phyloP scores from a whole-genome alignment of 2,797 vertebrate genomes.

The Takifugu ocellatus region DNA sequence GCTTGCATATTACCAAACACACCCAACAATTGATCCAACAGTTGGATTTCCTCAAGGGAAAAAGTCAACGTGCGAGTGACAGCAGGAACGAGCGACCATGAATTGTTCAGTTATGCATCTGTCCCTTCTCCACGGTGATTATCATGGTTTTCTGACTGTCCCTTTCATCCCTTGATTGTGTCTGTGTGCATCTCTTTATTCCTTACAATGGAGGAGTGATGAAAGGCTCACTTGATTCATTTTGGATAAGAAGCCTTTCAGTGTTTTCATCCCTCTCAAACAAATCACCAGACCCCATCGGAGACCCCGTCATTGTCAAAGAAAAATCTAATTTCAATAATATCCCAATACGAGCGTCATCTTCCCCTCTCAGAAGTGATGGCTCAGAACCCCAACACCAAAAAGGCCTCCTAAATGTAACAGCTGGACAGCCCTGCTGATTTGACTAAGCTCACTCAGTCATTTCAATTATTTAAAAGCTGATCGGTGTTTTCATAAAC shows the following conservation, averaged over 20 bases:
- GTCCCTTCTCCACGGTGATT: constrained; percentile 9
- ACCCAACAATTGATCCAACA: constrained; percentile 8
- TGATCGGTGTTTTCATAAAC: background rate
- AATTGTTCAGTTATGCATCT: background rate
- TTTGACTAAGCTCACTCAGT: too few relatives aligned
- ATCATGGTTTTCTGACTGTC: constrained; percentile 15
- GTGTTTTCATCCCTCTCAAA: background rate
- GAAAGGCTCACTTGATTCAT: constrained; percentile 18
- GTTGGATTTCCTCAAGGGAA: constrained; percentile 14
- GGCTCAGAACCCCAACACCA: too few relatives aligned
- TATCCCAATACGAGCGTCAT: too few relatives aligned
- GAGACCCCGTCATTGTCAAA: too few relatives aligned
- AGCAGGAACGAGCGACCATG: background rate
- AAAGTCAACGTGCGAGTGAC: background rate
- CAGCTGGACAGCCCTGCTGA: too few relatives aligned
- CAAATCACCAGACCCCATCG: too few relatives aligned
- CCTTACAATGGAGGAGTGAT: constrained; percentile 14
- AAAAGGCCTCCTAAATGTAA: too few relatives aligned
- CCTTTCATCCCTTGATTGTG: constrained; percentile 35
- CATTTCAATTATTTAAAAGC: too few relatives aligned
- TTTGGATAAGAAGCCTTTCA: constrained; percentile 1
- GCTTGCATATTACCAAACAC: constrained; percentile 4
- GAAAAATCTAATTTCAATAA: too few relatives aligned
- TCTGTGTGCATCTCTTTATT: constrained; percentile 17
- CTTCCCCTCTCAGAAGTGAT: background rate